phyloP scores from a whole-genome alignment of 2,888 invertebrate genomes.

The Phrixothrix hirtus region DNA sequence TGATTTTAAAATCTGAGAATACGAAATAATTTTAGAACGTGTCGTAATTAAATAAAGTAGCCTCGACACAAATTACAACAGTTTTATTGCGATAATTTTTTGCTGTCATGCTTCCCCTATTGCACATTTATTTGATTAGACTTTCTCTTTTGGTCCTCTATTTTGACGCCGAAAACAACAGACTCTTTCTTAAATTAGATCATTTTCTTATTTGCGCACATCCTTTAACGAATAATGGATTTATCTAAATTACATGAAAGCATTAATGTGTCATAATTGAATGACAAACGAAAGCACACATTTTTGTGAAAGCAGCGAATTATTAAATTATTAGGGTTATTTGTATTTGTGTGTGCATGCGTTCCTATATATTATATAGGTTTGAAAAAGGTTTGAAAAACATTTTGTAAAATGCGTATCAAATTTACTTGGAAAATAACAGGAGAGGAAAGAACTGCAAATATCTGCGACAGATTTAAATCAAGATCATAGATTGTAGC shows the following conservation, averaged over 20 bases:
- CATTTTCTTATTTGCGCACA: slow-evolving; percentile 14
- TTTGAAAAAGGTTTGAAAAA: too few relatives aligned
- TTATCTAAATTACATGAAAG: neutral
- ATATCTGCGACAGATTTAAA: too few relatives aligned
- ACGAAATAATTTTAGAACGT: neutral
- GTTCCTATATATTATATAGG: too few relatives aligned
- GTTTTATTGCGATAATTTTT: slow-evolving; percentile 12
- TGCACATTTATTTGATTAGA: slow-evolving; percentile 23
- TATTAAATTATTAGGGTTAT: too few relatives aligned
- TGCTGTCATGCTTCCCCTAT: slow-evolving; percentile 14
- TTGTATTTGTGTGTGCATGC: too few relatives aligned
- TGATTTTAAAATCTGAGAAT: neutral
- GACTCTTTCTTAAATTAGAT: slow-evolving; percentile 18
- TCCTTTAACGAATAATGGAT: neutral
- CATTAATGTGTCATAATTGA: too few relatives aligned
- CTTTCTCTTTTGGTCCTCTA: slow-evolving; percentile 8
- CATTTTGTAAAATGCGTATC: too few relatives aligned
- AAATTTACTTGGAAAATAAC: too few relatives aligned
- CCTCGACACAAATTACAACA: neutral
- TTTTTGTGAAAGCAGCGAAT: too few relatives aligned
- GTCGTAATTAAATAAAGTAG: slow-evolving; percentile 1
- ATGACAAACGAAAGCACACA: too few relatives aligned
- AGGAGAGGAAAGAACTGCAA: too few relatives aligned
- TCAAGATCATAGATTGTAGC: too few relatives aligned
- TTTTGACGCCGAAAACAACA: slow-evolving; percentile 15